Evolutionary conservation across 2,113 vertebrate genomes (phyloP), one percentile per base, ranked within the genome.

Genomic region (Phrynosoma blainvillii): DNA sequence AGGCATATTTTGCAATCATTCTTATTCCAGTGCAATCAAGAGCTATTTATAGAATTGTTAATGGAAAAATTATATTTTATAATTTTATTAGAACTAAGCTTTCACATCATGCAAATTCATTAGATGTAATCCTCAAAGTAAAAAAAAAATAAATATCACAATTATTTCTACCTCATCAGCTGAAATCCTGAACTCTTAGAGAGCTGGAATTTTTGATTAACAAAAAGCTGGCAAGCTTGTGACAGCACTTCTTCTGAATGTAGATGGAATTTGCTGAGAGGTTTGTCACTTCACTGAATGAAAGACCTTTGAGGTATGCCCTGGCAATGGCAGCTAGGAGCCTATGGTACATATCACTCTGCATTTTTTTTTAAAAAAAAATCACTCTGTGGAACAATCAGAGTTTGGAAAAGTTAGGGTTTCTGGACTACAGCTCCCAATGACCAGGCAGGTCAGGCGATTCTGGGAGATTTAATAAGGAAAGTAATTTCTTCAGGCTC

Each of bases 181-280:
- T 68, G n/a, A 65, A 79, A 87, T 88, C 7, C 87, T 84, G 25
- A 94, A 93, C 32, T 86, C 23, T n/a, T 36, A 89, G 79, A 23
- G 83, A 68, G 3, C 40, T 82, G 42, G 21, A 68, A 32, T 59
- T 75, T 54, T 42, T 40, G 56, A 68, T 30, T 68, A 77, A 71
- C 9, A 5, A 68, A 89, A 40, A 90, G 92, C 47, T 0, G 80
- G 52, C 30, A 0, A 23, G 20, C 14, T 90, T 0, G 0, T 89
- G 23, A 75, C 76, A 71, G 21, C n/a, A 79, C 13, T 85, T 76
- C 11, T 2, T 82, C 78, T 66, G 83, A 66, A 10, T 65, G 62
- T 8, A 56, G 79, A 40, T 11, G 59, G 18, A 80, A 32, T 66
- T 40, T 71, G 16, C 59, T n/a, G 82, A 71, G 66, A 71, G 66